Evolutionary conservation across 2,797 vertebrate genomes (phyloP).

Genomic region (Scarus forsteni): DNA sequence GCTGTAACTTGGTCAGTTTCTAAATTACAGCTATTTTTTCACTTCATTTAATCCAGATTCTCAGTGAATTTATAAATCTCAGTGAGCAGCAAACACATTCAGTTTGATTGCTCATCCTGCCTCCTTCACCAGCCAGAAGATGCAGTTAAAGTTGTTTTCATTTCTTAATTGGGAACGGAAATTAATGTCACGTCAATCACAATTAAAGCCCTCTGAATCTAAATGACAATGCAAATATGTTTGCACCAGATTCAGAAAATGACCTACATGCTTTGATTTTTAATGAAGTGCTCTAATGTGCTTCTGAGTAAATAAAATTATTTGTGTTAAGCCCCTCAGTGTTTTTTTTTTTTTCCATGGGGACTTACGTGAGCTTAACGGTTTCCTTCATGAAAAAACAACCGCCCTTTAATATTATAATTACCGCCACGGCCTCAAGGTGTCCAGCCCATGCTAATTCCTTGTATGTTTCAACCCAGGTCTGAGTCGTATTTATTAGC

Average conservation of each 20-base stretch:
- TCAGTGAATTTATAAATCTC: not conserved
- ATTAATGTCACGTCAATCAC: constrained; percentile 26
- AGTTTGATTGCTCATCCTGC: not conserved
- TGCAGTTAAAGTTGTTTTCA: constrained; percentile 23
- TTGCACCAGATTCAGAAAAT: constrained; percentile 32
- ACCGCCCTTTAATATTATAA: not conserved
- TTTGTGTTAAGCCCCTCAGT: constrained; percentile 6
- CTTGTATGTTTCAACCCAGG: constrained; percentile 56
- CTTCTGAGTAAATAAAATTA: constrained; percentile 27
- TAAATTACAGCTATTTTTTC: no score
- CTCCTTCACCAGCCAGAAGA: constrained; percentile 6
- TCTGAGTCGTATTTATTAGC: constrained; percentile 61
- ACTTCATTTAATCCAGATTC: not conserved
- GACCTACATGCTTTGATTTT: constrained; percentile 68
- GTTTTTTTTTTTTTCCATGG: not conserved
- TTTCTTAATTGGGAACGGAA: constrained; percentile 37
- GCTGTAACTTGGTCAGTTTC: no score
- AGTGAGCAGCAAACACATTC: not conserved
- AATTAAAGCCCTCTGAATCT: constrained; percentile 35
- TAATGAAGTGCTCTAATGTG: constrained; percentile 37
- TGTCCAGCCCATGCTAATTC: not conserved
- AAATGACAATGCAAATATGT: constrained; percentile 50
- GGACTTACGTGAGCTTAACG: not conserved
- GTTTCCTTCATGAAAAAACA: not conserved
- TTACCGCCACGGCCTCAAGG: not conserved